These are phyloP conservation scores for Scrobipalpa costella DNA, from an alignment of 2,888 invertebrate genomes.

Conservation along the genomic window DNA sequence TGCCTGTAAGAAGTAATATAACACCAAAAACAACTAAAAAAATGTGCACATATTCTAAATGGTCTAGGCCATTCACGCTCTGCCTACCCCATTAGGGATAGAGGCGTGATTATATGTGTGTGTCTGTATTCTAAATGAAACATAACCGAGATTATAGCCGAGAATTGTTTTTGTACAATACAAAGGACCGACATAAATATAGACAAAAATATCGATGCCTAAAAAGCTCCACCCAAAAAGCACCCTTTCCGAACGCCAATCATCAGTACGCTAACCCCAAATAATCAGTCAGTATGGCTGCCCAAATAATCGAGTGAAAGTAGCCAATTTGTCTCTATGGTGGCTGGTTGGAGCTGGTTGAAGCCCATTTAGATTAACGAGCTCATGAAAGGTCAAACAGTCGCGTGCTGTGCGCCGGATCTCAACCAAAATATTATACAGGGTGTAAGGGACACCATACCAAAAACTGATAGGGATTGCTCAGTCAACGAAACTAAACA, in stretches of 20 bases:
- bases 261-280: neutral
- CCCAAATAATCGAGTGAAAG: conserved; percentile 6
- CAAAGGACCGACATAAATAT: neutral
- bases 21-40: too few relatives aligned
- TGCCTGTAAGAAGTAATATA: too few relatives aligned
- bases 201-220: neutral
- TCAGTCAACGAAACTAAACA: too few relatives aligned
- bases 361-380: conserved; percentile 6
- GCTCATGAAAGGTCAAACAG: neutral
- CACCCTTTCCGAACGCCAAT: neutral
- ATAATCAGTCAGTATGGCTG: conserved; percentile 1
- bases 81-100: too few relatives aligned
- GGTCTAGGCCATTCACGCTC: too few relatives aligned
- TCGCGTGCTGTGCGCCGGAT: conserved; percentile 3
- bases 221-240: neutral
- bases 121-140: too few relatives aligned
- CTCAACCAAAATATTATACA: neutral
- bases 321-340: conserved; percentile 6
- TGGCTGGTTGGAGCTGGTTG: neutral
- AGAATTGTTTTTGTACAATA: neutral
- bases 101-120: too few relatives aligned
- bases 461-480: too few relatives aligned
- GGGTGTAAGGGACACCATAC: too few relatives aligned
- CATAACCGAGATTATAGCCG: too few relatives aligned
- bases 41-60: too few relatives aligned